phyloP scores from a whole-genome alignment of 2,797 vertebrate species.

The Paguma larvata region DNA sequence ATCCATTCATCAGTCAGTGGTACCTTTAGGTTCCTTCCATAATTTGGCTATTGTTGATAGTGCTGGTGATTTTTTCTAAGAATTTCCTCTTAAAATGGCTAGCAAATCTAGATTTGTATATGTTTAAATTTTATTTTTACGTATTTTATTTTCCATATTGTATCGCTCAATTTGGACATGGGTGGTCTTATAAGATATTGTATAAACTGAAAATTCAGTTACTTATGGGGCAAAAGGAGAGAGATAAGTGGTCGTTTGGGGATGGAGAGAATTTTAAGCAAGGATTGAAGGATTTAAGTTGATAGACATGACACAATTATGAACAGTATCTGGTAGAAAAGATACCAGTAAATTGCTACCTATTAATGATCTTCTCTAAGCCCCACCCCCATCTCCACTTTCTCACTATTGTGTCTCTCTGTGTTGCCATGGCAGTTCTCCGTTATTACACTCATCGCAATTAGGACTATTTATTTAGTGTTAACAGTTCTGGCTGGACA shows the following conservation, averaged over 20 bases:
- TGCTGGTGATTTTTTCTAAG: neutral
- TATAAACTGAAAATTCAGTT: conserved; percentile 33
- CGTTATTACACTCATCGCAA: neutral
- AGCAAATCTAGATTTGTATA: neutral
- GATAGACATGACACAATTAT: neutral
- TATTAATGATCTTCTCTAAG: neutral
- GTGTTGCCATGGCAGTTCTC: neutral
- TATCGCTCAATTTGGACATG: neutral
- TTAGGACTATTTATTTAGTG: neutral
- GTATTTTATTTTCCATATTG: neutral
- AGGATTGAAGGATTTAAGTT: neutral
- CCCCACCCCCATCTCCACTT: neutral
- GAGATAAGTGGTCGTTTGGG: neutral
- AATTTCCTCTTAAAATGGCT: neutral
- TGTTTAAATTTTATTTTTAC: neutral
- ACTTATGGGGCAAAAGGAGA: neutral
- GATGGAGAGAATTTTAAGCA: neutral
- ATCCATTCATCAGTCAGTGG: too few species aligned
- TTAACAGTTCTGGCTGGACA: neutral
- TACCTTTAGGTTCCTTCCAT: too few species aligned
- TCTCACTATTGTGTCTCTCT: neutral
- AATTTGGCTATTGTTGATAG: too few species aligned
- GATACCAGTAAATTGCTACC: neutral
- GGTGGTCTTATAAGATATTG: neutral
- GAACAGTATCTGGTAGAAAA: neutral